These are phyloP conservation scores for Beris morrisii DNA, from an alignment of 2,888 invertebrate genomes.

Conservation along the genomic window DNA sequence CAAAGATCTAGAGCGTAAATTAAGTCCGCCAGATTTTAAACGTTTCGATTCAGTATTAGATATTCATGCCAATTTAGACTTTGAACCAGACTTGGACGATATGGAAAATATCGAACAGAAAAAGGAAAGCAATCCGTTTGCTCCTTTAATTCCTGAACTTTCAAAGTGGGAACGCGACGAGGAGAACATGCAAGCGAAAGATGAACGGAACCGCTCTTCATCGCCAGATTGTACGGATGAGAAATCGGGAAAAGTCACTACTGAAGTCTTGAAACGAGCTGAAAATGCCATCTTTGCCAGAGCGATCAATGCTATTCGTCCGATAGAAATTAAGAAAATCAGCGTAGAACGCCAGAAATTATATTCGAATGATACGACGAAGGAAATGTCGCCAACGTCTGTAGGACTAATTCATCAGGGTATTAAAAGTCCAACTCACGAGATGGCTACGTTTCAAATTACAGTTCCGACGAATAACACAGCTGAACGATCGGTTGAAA, in stretches of 20 bases:
- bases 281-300: slow-evolving; percentile 91
- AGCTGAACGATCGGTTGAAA: slow-evolving; percentile 58
- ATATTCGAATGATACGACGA: slow-evolving; percentile 59
- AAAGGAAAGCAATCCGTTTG: slow-evolving; percentile 57
- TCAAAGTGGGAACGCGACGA: slow-evolving; percentile 90
- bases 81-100: slow-evolving; percentile 47
- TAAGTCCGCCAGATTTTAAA: slow-evolving; percentile 43
- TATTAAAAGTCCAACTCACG: slow-evolving; percentile 41
- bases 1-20: slow-evolving; percentile 35
- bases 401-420: slow-evolving; percentile 34
- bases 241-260: slow-evolving; percentile 72
- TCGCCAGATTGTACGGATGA: slow-evolving; percentile 52
- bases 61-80: slow-evolving; percentile 48
- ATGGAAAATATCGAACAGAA: slow-evolving; percentile 35
- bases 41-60: slow-evolving; percentile 48
- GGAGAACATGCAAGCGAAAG: slow-evolving; percentile 57
- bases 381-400: slow-evolving; percentile 44
- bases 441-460: slow-evolving; percentile 56
- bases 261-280: slow-evolving; percentile 85
- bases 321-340: slow-evolving; percentile 75
- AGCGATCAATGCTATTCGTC: slow-evolving; percentile 78
- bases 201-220: slow-evolving; percentile 51
- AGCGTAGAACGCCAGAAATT: slow-evolving; percentile 67
- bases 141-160: slow-evolving; percentile 70
- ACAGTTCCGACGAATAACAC: slow-evolving; percentile 59